phyloP scores from a whole-genome alignment of 2,113 vertebrate genomes.

The Oxyura jamaicensis region DNA sequence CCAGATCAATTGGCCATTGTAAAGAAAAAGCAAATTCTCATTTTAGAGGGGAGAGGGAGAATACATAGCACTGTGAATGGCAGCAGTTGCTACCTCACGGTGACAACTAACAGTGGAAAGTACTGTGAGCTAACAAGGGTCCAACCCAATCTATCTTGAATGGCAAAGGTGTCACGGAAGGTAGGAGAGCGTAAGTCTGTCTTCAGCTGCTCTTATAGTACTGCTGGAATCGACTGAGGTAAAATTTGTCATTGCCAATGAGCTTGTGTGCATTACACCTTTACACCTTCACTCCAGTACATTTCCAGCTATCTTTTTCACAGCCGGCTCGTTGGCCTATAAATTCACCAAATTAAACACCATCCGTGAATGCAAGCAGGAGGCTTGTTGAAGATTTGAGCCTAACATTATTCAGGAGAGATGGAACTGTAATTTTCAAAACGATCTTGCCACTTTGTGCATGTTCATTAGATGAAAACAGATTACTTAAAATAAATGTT shows the following conservation, averaged over 20 bases:
- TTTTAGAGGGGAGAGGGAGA: background rate
- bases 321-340: slow-evolving; percentile 27
- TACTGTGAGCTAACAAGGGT: background rate
- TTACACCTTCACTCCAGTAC: slow-evolving; percentile 29
- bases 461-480: slow-evolving; percentile 50
- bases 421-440: slow-evolving; percentile 41
- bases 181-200: background rate
- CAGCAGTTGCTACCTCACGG: background rate
- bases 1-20: background rate
- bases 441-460: slow-evolving; percentile 33
- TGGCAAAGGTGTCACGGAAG: background rate
- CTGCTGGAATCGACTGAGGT: slow-evolving; percentile 36
- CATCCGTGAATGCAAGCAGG: background rate
- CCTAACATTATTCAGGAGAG: background rate
- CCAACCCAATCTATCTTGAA: background rate
- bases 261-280: slow-evolving; percentile 41
- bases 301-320: slow-evolving; percentile 24
- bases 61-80: background rate
- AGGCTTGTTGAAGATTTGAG: slow-evolving; percentile 21
- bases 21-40: background rate
- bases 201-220: slow-evolving; percentile 2
- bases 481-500: slow-evolving; percentile 69
- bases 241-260: slow-evolving; percentile 7
- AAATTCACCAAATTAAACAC: slow-evolving; percentile 47
- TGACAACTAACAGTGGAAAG: background rate